Base-by-base conservation (phyloP, 2,888 invertebrate genomes). In the Holacanthella duospinosa region DNA sequence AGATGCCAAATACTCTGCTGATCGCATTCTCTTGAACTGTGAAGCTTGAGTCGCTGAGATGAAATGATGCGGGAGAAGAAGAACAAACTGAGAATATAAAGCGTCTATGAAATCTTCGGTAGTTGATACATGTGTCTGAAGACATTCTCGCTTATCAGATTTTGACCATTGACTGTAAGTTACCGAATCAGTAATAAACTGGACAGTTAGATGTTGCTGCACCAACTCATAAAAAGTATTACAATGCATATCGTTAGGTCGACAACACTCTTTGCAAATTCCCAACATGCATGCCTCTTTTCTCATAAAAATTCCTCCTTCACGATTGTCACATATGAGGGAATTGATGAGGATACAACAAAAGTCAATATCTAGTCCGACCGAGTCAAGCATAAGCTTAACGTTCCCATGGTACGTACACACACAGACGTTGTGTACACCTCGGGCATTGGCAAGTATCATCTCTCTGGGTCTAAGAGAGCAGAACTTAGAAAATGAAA, bases 41-140 rank as follows among this genome's bases (percentile, higher is more conserved):
- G 29, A 2, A 9, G 29, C 29, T 28, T 65, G 67, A n/a, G 27
- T 25, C 24, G 24, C 56, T 16, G 61, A 48, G 24, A 65, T 61
- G 26, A 29, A 61, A 53, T 67, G 59, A 57, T 67, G 67, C 1
- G 19, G 36, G n/a, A 36, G 28, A 4, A 65, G 29, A 55, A 29
- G 9, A 12, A 29, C 28, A 19, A 29, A 28, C 19, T 55, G 48
- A 4, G 4, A 16, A 21, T 48, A 48, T 21, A 48, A 21, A 4
- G 6, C 48, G 4, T 48, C 48, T n/a, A 48, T 21, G 48, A 48
- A 48, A 48, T 48, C 48, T 21, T 48, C 48, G 4, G 21, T 4
- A 9, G n/a, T 21, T 48, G 48, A 9, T 48, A 21, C 21, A n/a
- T 4, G 16, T n/a, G 21, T 21, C n/a, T 48, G 12, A 16, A 48